Evolutionary conservation across 2,888 invertebrate genomes (phyloP).

Genomic region (Callosobruchus maculatus): DNA sequence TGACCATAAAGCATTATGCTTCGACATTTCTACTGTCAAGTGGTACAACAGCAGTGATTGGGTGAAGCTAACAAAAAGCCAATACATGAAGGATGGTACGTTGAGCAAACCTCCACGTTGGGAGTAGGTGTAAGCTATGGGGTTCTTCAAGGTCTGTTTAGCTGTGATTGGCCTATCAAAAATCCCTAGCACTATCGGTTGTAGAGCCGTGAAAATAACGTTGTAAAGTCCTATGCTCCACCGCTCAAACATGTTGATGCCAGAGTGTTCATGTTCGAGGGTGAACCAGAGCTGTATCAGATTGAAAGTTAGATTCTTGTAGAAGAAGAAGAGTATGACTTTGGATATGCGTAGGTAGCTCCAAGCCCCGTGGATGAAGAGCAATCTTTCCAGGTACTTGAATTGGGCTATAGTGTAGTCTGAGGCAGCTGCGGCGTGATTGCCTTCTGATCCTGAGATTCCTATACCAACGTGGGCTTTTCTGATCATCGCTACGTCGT

Average conservation of each 20-base stretch:
- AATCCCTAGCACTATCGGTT: conserved; percentile 94
- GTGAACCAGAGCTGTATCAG: conserved; percentile 99
- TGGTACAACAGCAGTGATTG: conserved; percentile 95
- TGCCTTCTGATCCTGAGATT: conserved; percentile 94
- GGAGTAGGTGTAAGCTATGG: conserved; percentile 71
- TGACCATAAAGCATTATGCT: neutral
- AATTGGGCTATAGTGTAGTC: conserved; percentile 99
- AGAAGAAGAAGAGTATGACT: conserved; percentile 96
- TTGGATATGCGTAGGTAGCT: conserved; percentile 97
- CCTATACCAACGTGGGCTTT: conserved; percentile 97
- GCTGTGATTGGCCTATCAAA: conserved; percentile 95
- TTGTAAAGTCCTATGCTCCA: conserved; percentile 81
- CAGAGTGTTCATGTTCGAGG: conserved; percentile 97
- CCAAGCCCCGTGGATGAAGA: conserved; percentile 98
- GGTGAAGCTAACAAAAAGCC: conserved; percentile 90
- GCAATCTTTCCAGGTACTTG: conserved; percentile 82
- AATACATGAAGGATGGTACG: conserved; percentile 91
- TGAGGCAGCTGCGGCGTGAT: conserved; percentile 97
- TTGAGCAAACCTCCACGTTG: conserved; percentile 71
- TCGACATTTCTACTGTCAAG: conserved; percentile 74
- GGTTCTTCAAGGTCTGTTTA: conserved; percentile 73
- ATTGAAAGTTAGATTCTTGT: conserved; percentile 98
- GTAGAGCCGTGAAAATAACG: conserved; percentile 95
- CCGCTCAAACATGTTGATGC: conserved; percentile 98
- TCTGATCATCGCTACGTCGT: conserved; percentile 97